Evolutionary conservation across 2,888 invertebrate genomes (phyloP).

Genomic region (Crioceris asparagi): DNA sequence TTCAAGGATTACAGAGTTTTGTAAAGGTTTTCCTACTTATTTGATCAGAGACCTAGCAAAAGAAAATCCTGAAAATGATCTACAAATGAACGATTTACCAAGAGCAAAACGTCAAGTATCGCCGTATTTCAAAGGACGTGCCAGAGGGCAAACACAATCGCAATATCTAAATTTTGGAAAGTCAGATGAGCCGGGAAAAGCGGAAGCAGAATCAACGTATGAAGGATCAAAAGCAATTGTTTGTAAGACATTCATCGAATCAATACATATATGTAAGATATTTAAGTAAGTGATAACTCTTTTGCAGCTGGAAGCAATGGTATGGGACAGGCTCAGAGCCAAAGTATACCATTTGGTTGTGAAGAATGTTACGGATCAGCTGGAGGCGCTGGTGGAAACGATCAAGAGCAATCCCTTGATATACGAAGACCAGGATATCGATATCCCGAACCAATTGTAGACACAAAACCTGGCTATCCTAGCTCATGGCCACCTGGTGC

Average conservation of each 20-base stretch:
- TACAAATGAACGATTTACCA: conserved; percentile 9
- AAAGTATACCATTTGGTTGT: conserved; percentile 60
- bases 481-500: background rate
- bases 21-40: conserved; percentile 36
- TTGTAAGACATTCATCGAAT: conserved; percentile 45
- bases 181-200: conserved; percentile 51
- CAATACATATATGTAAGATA: too few species aligned
- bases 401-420: conserved; percentile 25
- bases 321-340: conserved; percentile 84
- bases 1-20: conserved; percentile 38
- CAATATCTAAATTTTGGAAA: conserved; percentile 67
- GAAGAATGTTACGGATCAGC: conserved; percentile 59
- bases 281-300: too few species aligned
- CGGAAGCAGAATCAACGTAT: conserved; percentile 69
- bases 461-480: too few species aligned
- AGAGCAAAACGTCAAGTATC: conserved; percentile 25
- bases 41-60: conserved; percentile 28
- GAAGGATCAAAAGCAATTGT: conserved; percentile 60
- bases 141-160: conserved; percentile 72
- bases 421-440: conserved; percentile 14
- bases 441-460: conserved; percentile 11
- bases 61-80: conserved; percentile 5
- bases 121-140: conserved; percentile 36
- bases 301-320: conserved; percentile 67
- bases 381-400: conserved; percentile 12